Base-by-base conservation (phyloP, 2,888 invertebrate species). In the Keiferia lycopersicella region DNA sequence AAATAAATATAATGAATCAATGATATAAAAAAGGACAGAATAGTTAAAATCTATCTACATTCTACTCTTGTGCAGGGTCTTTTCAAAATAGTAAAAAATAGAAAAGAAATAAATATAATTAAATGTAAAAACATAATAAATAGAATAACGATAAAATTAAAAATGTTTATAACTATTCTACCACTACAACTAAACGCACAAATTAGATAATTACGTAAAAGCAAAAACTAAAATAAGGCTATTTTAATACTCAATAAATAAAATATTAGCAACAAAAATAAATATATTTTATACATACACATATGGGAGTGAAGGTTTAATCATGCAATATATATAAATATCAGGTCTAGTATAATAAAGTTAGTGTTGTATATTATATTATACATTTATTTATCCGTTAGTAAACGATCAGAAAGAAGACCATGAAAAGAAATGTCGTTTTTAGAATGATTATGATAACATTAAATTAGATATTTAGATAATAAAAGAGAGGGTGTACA, bases 341-440 rank as follows among this genome's bases (percentile, higher is more conserved):
- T 14, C 34, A 8, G 22, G 8, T 16, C 38, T 58, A 58, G 14
- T 58, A 38, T 39, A 14, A 16, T 20, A 12, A 20, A 38, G 11
- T 39, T 56, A 12, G 38, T 16, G 2, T 58, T 58, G 39, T 58
- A 39, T 39, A 58, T 58, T 58, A 34, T 1, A 58, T 39, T 58
- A 56, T 56, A 56, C 30, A 16, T 26, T 71, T 64, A 73, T 56
- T 34, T 56, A 34, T 34, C 16, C 10, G 16, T 30, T 56, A 56
- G 56, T 56, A 56, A 7, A n/a, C 30, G 56, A 45, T 30, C 45
- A 60, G 60, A 45, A 59, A 59, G n/a, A 59, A 18, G 59, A 59
- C 26, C 14, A 45, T 45, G 10, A 45, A 45, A 45, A n/a, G 45
- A n/a, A 45, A 45, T 4, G 8, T 45, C n/a, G 16, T 1, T n/a